Evolutionary conservation across 2,797 vertebrate genomes (phyloP), one percentile per base, ranked within the genome.

Genomic region (Acridotheres tristis): DNA sequence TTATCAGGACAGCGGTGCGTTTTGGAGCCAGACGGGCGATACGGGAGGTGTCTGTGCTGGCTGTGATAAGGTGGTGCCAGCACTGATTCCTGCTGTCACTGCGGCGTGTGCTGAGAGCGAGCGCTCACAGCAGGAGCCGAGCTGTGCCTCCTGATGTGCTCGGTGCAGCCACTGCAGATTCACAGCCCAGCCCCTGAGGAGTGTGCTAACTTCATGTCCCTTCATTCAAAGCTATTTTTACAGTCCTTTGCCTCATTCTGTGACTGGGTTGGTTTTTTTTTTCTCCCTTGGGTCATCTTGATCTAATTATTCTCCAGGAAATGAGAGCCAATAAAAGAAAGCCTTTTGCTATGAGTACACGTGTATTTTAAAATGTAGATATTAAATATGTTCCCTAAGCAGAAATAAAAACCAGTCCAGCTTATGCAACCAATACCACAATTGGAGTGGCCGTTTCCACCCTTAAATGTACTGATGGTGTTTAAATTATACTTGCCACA

Each of bases 271-370:
- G 5, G 34, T 34, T 17, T 20, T 27, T n/a, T n/a, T 54, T 23
- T 16, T 19, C 40, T 7, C 7, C 26, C 51, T 62, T 57, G 36
- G 16, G 69, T 89, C 86, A 80, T 65, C 92, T 95, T 95, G 84
- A 87, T 94, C 68, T 85, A 92, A 95, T 95, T 94, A 94, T 77
- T 90, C 91, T 68, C 68, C 75, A 88, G 92, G 88, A 96, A 96
- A 93, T 85, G 81, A 94, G 84, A 79, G 29, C 67, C 19, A 83
- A 65, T 96, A 94, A 94, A 96, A 96, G 59, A 82, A 92, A 93
- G 81, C 74, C 43, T 73, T 95, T 85, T 92, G 58, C 66, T 92
- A 73, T 59, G 89, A 90, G 84, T 92, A 89, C 90, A 80, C 0
- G 1, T 69, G 77, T 90, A 83, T 83, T 91, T 83, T 68, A 75